These are phyloP conservation scores for Saguinus imperator DNA, from an alignment of 2,113 vertebrate species.

Conservation along the genomic window DNA sequence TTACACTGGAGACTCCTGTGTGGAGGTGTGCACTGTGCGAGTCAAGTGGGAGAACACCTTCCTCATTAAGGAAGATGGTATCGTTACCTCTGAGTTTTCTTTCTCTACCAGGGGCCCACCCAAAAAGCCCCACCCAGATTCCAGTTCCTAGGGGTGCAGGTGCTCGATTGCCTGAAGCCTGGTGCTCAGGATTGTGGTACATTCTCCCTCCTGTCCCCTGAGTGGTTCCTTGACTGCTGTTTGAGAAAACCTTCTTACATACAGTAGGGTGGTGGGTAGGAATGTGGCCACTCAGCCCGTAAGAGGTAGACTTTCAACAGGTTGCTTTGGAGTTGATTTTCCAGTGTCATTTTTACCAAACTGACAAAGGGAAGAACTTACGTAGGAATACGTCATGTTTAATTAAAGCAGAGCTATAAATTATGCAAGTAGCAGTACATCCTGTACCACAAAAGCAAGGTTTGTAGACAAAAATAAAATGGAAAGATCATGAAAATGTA, in stretches of 20 bases:
- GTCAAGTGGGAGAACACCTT: not conserved
- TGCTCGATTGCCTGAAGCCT: not conserved
- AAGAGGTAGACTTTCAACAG: not conserved
- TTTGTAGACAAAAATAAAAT: not conserved
- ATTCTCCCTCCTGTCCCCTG: not conserved
- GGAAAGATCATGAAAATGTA: not conserved
- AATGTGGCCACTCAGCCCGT: not conserved
- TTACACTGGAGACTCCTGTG: not conserved
- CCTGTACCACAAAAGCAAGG: slow-evolving; percentile 13
- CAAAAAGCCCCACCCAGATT: not conserved
- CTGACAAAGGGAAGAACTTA: not conserved
- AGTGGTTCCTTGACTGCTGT: not conserved
- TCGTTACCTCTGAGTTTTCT: not conserved
- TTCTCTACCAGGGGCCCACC: not conserved
- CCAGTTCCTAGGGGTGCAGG: not conserved
- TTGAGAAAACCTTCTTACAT: not conserved
- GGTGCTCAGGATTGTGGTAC: not conserved
- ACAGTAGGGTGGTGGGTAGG: not conserved
- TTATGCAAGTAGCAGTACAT: not conserved
- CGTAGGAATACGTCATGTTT: not conserved
- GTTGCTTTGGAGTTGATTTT: not conserved
- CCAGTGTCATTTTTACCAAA: not conserved
- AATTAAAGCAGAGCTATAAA: slow-evolving; percentile 28
- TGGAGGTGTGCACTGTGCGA: not conserved
- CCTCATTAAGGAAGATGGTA: not conserved